phyloP scores from a whole-genome alignment of 2,113 vertebrate genomes.

The Zapus hudsonius region DNA sequence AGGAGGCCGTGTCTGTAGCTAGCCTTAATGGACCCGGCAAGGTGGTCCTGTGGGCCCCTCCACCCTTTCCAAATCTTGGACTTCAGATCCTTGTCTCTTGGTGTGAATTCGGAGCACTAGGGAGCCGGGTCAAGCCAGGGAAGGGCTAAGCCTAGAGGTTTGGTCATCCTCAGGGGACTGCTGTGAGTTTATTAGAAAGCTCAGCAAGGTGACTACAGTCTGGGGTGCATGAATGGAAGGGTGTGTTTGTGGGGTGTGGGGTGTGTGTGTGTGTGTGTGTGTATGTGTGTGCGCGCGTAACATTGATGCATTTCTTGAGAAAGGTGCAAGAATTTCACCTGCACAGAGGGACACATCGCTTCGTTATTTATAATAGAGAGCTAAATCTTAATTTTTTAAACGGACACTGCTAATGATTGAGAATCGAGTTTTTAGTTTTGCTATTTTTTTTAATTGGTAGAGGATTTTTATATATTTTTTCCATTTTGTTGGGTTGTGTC shows the following conservation, averaged over 20 bases:
- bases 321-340: slow-evolving; percentile 91
- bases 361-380: slow-evolving; percentile 89
- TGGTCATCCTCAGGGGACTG: slow-evolving; percentile 59
- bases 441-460: slow-evolving; percentile 92
- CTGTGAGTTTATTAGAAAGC: slow-evolving; percentile 69
- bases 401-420: slow-evolving; percentile 88
- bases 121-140: slow-evolving; percentile 75
- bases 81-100: slow-evolving; percentile 73
- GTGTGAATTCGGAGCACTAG: slow-evolving; percentile 85
- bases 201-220: slow-evolving; percentile 71
- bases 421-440: slow-evolving; percentile 89
- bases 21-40: slow-evolving; percentile 70
- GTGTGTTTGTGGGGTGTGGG: slow-evolving; percentile 45
- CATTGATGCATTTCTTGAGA: slow-evolving; percentile 90
- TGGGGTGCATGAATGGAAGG: slow-evolving; percentile 71
- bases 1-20: slow-evolving; percentile 54
- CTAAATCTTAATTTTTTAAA: slow-evolving; percentile 85
- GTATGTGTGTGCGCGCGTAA: slow-evolving; percentile 76
- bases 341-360: slow-evolving; percentile 88
- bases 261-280: slow-evolving; percentile 45
- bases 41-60: slow-evolving; percentile 56
- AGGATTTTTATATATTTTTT: slow-evolving; percentile 97
- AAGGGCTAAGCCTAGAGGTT: slow-evolving; percentile 66
- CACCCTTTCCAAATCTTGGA: slow-evolving; percentile 69
- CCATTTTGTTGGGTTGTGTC: slow-evolving; percentile 87